These are phyloP conservation scores for Crocallis elinguaria DNA, from an alignment of 2,888 invertebrate species.

Conservation along the genomic window DNA sequence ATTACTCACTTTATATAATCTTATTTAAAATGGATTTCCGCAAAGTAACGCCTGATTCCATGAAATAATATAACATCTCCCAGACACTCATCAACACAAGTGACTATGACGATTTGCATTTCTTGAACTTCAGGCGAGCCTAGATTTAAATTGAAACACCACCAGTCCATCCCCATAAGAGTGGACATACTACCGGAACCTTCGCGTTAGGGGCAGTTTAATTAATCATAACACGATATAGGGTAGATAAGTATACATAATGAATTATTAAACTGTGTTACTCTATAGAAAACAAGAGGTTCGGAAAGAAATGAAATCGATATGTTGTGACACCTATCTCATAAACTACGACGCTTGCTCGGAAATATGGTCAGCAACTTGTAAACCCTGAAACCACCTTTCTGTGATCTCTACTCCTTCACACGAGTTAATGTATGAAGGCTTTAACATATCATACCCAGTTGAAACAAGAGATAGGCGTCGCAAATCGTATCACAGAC, in stretches of 20 bases:
- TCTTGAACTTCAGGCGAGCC: no score
- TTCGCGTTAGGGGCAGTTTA: constrained; percentile 5
- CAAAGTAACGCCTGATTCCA: no score
- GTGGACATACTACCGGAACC: not conserved
- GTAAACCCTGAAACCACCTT: not conserved
- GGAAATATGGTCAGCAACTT: not conserved
- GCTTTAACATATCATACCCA: not conserved
- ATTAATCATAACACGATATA: constrained; percentile 8
- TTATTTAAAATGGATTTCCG: no score
- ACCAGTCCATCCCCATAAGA: not conserved
- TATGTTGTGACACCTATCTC: constrained; percentile 14
- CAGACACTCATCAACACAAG: no score
- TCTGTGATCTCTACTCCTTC: not conserved
- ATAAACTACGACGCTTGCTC: not conserved
- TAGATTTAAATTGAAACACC: no score
- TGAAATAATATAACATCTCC: no score
- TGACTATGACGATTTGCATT: no score
- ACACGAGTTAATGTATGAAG: no score
- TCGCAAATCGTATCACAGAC: constrained; percentile 19
- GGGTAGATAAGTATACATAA: not conserved
- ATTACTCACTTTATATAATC: no score
- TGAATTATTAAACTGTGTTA: constrained; percentile 13
- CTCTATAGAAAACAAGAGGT: constrained; percentile 13
- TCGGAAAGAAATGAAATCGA: constrained; percentile 14
- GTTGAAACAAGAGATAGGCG: not conserved